Evolutionary conservation across 2,888 invertebrate genomes (phyloP).

Genomic region (Nemapogon koenigi): DNA sequence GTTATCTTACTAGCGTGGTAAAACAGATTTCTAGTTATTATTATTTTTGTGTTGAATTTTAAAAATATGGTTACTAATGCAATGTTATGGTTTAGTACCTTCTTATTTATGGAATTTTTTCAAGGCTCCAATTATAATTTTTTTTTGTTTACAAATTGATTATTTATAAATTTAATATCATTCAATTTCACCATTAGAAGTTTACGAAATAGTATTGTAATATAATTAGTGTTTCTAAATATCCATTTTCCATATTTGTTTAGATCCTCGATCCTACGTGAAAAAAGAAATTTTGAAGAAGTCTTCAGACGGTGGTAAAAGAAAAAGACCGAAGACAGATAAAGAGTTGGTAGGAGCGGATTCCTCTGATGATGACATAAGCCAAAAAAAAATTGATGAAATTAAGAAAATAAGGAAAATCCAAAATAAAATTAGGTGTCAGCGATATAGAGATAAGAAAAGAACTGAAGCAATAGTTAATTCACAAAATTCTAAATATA

Average conservation of each 20-base stretch:
- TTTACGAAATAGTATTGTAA: constrained; percentile 6
- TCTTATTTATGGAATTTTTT: too few species aligned
- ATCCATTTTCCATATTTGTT: constrained; percentile 9
- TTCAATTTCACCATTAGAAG: constrained; percentile 2
- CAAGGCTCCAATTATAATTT: too few species aligned
- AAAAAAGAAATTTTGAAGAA: constrained; percentile 5
- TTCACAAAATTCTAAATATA: neutral
- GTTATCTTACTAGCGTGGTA: too few species aligned
- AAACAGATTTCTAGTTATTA: too few species aligned
- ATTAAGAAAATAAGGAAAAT: constrained; percentile 2
- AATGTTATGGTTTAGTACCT: too few species aligned
- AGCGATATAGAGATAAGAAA: constrained; percentile 9
- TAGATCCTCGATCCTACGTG: constrained; percentile 8
- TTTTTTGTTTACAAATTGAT: neutral
- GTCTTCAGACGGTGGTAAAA: constrained; percentile 6
- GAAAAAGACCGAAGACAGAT: constrained; percentile 4
- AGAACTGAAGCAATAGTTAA: constrained; percentile 3
- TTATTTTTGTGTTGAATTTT: too few species aligned
- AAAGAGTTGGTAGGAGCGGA: constrained; percentile 3
- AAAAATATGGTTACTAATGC: too few species aligned
- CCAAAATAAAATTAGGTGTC: constrained; percentile 9
- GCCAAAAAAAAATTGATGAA: constrained; percentile 6
- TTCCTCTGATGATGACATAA: constrained; percentile 5
- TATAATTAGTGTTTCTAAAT: constrained; percentile 7
- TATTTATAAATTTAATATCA: neutral